Evolutionary conservation across 2,888 invertebrate species (phyloP), one percentile per base, ranked within the genome.

Genomic region (Tolmerus cingulatus): DNA sequence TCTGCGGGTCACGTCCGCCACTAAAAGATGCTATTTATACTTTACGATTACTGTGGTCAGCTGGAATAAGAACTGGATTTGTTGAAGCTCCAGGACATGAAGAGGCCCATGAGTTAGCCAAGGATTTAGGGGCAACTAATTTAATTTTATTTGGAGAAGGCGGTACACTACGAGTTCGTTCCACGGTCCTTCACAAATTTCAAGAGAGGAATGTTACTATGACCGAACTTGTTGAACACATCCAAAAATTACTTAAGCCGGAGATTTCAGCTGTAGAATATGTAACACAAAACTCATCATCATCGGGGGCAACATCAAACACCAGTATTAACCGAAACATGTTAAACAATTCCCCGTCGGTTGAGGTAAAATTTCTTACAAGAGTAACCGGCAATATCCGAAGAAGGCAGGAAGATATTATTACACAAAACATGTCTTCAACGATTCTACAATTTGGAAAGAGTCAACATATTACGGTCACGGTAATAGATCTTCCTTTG

Each of bases 401-500:
- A 89, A 93, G 95, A 88, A 94, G 96, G 86, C 94, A 94, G 89
- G 97, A 97, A 92, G 95, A 94, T 90, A 96, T 96, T 93, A 93
- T 94, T 87, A 91, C 93, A 43, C 94, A 94, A 14, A 94, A 95
- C 89, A 94, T 96, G 92, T 93, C 94, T 85, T 93, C 93, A n/a
- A 93, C 94, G 2, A 91, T 95, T 37, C 93, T 94, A 79, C 94
- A 94, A 90, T 93, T 96, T 88, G 94, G 94, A 0, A 92, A 93
- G 87, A 94, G 94, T 90, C 94, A 95, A 89, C 93, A 93, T 57
- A 93, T 96, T 40, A 95, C 95, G 89, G 94, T 96, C 37, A 91
- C 96, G 88, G 96, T 94, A 9, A 92, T 96, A 27, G 95, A 94
- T 88, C 90, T 96, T 74, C 95, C 95, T 78, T 93, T 93, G 43